Conservation (phyloP, 2,113 vertebrate species). For the Chunga burmeisteri region DNA sequence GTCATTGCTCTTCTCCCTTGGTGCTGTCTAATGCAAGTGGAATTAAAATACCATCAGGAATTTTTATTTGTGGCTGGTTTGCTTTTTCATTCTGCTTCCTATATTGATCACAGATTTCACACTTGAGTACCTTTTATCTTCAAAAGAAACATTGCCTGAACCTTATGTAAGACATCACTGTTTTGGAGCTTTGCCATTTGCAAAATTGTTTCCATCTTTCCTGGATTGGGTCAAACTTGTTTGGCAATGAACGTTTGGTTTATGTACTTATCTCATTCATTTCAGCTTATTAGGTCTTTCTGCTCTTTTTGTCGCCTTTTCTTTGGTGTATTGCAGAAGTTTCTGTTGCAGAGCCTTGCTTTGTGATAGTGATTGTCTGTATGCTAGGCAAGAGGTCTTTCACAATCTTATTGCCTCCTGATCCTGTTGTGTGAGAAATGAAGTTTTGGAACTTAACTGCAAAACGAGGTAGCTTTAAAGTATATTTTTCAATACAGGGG, state of each 20-base stretch:
- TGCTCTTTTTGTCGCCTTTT: not conserved
- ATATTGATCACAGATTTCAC: conserved; percentile 32
- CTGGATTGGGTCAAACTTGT: not conserved
- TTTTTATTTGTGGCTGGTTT: conserved; percentile 11
- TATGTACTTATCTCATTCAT: not conserved
- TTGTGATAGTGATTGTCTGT: not conserved
- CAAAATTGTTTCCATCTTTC: conserved; percentile 35
- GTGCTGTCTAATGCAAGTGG: not conserved
- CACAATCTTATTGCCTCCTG: not conserved
- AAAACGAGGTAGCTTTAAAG: not conserved
- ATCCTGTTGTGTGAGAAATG: not conserved
- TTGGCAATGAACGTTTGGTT: not conserved
- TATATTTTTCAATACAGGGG: not conserved
- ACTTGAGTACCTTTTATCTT: conserved; percentile 17
- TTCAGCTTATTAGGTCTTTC: not conserved
- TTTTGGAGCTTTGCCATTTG: conserved; percentile 15
- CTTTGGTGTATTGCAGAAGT: not conserved
- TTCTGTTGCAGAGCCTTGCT: not conserved
- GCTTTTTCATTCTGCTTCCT: conserved; percentile 27
- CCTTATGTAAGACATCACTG: conserved; percentile 8
- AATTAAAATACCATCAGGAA: not conserved
- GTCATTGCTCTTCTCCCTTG: not conserved
- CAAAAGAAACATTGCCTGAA: conserved; percentile 1
- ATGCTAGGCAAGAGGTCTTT: not conserved
- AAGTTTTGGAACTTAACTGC: not conserved